Evolutionary conservation across 2,888 invertebrate genomes (phyloP), one percentile per base, ranked within the genome.

Genomic region (Nephrotoma appendiculata): DNA sequence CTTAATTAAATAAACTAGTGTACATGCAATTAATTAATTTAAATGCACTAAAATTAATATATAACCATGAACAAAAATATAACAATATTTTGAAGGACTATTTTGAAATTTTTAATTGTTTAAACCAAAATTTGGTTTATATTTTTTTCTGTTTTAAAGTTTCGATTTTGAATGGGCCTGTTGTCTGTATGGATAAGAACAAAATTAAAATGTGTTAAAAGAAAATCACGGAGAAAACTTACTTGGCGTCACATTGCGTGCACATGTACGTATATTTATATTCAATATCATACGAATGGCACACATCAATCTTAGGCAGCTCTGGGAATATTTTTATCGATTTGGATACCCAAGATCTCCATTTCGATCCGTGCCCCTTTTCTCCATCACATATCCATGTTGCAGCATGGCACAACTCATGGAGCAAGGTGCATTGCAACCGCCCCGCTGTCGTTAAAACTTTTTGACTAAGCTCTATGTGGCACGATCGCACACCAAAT

Each of bases 361-460:
- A 98, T 86, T 94, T 92, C 0, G 94, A 93, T 0, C 98, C 98
- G 90, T 99, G 99, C 0, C 96, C 96, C 87, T 96, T 96, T 87
- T 93, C 93, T 0, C 94, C 94, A 89, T 97, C 95, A 1, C 98
- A 93, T 2, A 98, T 91, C 97, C 97, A 98, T 0, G 96, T 95
- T 19, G 98, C 98, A 0, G 98, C 98, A 92, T 99, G 99, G 89
- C 99, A n/a, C n/a, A n/a, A n/a, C n/a, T n/a, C n/a, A n/a, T n/a
- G n/a, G n/a, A n/a, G n/a, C n/a, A n/a, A n/a, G 0, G 98, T 99
- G 90, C 98, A 98, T 6, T 98, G 93, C 31, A 98, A 91, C 83
- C 98, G 93, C 89, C 96, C 96, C n/a, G 96, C 93, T 0, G 93
- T 93, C 89, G 96, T 96, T 87, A 96, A 89, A 12, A 98, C 97